A percentile compares a stretch with the other conserved stretches of the same genome.
Evolutionary conservation across 2,888 invertebrate species (phyloP).

Genomic region (Diarsia mendica): DNA sequence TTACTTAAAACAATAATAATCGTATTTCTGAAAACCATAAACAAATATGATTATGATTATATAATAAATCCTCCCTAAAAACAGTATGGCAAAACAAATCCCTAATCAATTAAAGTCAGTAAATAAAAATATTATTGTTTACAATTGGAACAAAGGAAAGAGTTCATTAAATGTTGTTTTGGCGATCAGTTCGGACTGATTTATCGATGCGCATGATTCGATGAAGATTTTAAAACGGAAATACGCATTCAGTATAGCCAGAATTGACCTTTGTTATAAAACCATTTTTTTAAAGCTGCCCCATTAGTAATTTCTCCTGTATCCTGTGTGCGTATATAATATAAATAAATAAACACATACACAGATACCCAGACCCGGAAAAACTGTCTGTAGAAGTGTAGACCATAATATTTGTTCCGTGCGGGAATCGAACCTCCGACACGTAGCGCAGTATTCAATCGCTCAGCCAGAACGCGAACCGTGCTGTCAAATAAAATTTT

Average conservation of each 20-base stretch:
- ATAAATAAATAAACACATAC: no score
- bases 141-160: neutral
- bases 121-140: conserved; percentile 6
- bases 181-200: neutral
- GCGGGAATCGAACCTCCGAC: no score
- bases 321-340: no score
- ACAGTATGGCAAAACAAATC: neutral
- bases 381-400: no score
- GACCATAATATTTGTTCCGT: no score
- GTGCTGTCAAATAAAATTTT: neutral
- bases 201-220: neutral
- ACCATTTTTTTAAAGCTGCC: no score
- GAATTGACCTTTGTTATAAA: no score
- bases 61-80: neutral
- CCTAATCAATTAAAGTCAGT: conserved; percentile 10
- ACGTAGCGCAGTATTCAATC: no score
- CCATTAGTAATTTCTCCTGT: no score
- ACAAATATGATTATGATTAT: neutral
- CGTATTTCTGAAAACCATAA: neutral
- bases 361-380: no score
- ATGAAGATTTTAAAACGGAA: neutral
- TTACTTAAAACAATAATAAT: neutral
- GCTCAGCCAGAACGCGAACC: no score
- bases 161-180: conserved; percentile 12
- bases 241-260: neutral